These are phyloP conservation scores for Dasypolia templi DNA, from an alignment of 2,888 invertebrate species.

Conservation along the genomic window DNA sequence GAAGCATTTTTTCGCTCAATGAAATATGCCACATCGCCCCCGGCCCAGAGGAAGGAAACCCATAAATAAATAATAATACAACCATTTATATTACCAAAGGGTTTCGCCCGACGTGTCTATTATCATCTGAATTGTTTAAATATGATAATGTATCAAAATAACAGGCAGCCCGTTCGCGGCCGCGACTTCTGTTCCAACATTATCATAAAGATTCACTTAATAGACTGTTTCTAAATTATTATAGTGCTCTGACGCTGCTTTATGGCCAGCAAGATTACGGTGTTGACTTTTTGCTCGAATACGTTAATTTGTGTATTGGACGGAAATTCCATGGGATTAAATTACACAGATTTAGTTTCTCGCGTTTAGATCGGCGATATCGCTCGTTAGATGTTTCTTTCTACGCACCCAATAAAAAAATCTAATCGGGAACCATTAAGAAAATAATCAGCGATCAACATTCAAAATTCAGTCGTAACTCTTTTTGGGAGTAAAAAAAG, in stretches of 20 bases:
- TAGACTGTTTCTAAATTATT: slow-evolving; percentile 90
- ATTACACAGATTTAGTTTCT: slow-evolving; percentile 66
- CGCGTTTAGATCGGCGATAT: slow-evolving; percentile 58
- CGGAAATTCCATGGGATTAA: slow-evolving; percentile 72
- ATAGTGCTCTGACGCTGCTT: slow-evolving; percentile 86
- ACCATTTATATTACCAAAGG: slow-evolving; percentile 91
- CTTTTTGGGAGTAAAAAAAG: slow-evolving; percentile 75
- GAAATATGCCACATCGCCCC: slow-evolving; percentile 89
- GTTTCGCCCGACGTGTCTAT: slow-evolving; percentile 90
- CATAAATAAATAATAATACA: slow-evolving; percentile 91
- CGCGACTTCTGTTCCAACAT: slow-evolving; percentile 89
- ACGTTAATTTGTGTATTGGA: slow-evolving; percentile 75
- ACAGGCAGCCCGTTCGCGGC: slow-evolving; percentile 86
- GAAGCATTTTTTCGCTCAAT: slow-evolving; percentile 89
- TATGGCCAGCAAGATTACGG: slow-evolving; percentile 81
- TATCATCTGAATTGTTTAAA: slow-evolving; percentile 91
- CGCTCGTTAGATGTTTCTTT: slow-evolving; percentile 63
- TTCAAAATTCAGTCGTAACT: slow-evolving; percentile 75
- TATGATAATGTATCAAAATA: slow-evolving; percentile 91
- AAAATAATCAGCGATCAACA: slow-evolving; percentile 78
- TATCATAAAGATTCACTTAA: slow-evolving; percentile 90
- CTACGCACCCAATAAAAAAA: slow-evolving; percentile 70
- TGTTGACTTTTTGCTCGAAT: slow-evolving; percentile 79
- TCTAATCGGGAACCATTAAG: slow-evolving; percentile 73
- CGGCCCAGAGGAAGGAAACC: slow-evolving; percentile 88